phyloP scores from a whole-genome alignment of 2,797 vertebrate species.

The Bovichtus variegatus region DNA sequence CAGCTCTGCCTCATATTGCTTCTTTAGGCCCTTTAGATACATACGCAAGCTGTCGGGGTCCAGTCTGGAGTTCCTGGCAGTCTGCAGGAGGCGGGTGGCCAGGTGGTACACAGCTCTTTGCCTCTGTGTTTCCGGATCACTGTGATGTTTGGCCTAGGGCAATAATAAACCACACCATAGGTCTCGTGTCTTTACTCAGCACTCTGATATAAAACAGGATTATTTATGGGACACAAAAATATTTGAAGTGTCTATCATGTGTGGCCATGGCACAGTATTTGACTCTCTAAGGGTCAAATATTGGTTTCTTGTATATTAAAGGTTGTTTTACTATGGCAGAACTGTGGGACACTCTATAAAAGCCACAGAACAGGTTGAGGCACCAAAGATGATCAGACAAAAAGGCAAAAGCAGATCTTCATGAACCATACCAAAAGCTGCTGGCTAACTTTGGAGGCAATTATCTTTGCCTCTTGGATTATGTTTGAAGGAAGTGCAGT shows the following conservation, averaged over 20 bases:
- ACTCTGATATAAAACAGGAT: slow-evolving; percentile 3
- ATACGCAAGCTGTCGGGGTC: slow-evolving; percentile 90
- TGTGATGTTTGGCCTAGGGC: slow-evolving; percentile 88
- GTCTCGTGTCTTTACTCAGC: slow-evolving; percentile 14
- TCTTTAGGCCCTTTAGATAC: slow-evolving; percentile 92
- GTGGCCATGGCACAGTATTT: not conserved
- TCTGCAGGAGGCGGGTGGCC: slow-evolving; percentile 91
- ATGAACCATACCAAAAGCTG: slow-evolving; percentile 89
- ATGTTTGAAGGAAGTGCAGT: slow-evolving; percentile 89
- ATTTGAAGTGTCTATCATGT: slow-evolving; percentile 14
- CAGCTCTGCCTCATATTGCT: slow-evolving; percentile 87
- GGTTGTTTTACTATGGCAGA: slow-evolving; percentile 11
- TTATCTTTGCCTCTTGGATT: slow-evolving; percentile 90
- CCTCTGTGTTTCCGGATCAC: slow-evolving; percentile 86
- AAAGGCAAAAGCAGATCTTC: not conserved
- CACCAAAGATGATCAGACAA: not conserved
- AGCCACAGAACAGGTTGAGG: not conserved
- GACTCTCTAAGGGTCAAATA: not conserved
- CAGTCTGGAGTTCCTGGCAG: slow-evolving; percentile 93
- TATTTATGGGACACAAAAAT: slow-evolving; percentile 9
- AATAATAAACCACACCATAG: slow-evolving; percentile 34
- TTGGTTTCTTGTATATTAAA: not conserved
- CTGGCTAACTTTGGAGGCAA: slow-evolving; percentile 87
- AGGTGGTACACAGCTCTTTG: slow-evolving; percentile 90
- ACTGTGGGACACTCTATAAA: not conserved